Percentiles rank a stretch among this genome's conserved stretches.
These are phyloP conservation scores for Stenodema calcarata DNA, from an alignment of 2,888 invertebrate species.

Conservation along the genomic window DNA sequence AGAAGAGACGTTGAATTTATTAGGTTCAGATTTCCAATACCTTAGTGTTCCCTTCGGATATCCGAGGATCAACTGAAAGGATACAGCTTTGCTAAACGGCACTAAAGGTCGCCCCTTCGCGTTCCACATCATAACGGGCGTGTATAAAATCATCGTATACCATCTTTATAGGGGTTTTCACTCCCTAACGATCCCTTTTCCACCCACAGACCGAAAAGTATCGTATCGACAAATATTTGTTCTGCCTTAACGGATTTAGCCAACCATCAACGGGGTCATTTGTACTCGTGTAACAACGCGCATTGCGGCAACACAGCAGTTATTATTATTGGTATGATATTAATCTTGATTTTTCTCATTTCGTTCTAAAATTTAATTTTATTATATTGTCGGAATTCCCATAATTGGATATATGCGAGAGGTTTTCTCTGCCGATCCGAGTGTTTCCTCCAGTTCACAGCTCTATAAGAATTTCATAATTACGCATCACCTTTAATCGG, in stretches of 20 bases:
- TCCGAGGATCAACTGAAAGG: not conserved
- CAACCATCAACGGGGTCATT: not conserved
- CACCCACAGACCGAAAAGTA: not conserved
- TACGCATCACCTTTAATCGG: too few species aligned
- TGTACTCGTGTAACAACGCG: not conserved
- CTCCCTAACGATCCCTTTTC: not conserved
- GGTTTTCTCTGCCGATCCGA: not conserved
- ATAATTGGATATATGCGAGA: too few species aligned
- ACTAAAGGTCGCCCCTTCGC: not conserved
- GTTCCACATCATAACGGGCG: not conserved
- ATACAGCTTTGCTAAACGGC: not conserved
- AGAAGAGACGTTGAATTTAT: too few species aligned
- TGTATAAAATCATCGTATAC: conserved; percentile 29
- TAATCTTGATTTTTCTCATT: not conserved
- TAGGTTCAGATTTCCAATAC: too few species aligned
- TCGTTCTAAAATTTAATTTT: too few species aligned
- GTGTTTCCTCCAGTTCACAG: too few species aligned
- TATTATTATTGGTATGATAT: not conserved
- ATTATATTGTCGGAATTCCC: too few species aligned
- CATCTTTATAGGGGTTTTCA: not conserved
- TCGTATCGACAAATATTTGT: not conserved
- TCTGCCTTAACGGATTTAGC: not conserved
- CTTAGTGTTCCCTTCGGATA: not conserved
- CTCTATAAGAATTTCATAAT: too few species aligned
- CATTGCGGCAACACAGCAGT: not conserved